phyloP scores from a whole-genome alignment of 1,140 invertebrate genomes.

The Pogonomyrmex barbatus region DNA sequence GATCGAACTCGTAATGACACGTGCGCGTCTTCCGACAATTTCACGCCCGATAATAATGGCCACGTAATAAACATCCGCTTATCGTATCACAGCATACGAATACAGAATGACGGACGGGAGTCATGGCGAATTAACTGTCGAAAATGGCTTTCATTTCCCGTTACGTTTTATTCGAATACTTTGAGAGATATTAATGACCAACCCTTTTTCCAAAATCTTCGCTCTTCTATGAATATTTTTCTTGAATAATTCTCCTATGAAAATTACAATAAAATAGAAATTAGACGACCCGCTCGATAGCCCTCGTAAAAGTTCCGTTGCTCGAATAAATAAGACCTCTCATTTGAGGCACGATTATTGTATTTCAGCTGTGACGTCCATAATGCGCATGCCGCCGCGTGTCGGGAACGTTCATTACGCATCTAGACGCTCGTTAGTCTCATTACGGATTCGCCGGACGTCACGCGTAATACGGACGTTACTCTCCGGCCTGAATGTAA shows the following conservation, averaged over 20 bases:
- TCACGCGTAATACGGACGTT: slow-evolving; percentile 59
- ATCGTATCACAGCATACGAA: background rate
- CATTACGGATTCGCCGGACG: slow-evolving; percentile 55
- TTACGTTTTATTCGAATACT: slow-evolving; percentile 14
- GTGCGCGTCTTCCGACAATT: slow-evolving; percentile 1
- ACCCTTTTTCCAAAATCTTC: background rate
- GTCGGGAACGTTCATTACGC: slow-evolving; percentile 47
- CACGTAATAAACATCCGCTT: background rate
- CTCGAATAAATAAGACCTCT: background rate
- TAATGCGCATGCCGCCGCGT: slow-evolving; percentile 42
- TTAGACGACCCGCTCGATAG: background rate
- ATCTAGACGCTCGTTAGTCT: slow-evolving; percentile 61
- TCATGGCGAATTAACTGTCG: background rate
- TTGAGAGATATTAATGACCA: background rate
- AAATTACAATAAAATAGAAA: background rate
- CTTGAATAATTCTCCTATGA: slow-evolving; percentile 2
- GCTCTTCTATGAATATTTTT: background rate
- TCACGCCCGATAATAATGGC: background rate
- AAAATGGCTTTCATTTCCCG: background rate
- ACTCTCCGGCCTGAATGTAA: slow-evolving; percentile 43
- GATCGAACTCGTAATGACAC: slow-evolving; percentile 64
- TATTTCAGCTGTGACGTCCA: background rate
- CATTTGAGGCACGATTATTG: slow-evolving; percentile 8
- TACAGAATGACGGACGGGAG: too few species aligned
- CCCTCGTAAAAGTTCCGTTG: slow-evolving; percentile 3